Conservation (phyloP, 2,113 vertebrate genomes). For the Pimephales promelas region DNA sequence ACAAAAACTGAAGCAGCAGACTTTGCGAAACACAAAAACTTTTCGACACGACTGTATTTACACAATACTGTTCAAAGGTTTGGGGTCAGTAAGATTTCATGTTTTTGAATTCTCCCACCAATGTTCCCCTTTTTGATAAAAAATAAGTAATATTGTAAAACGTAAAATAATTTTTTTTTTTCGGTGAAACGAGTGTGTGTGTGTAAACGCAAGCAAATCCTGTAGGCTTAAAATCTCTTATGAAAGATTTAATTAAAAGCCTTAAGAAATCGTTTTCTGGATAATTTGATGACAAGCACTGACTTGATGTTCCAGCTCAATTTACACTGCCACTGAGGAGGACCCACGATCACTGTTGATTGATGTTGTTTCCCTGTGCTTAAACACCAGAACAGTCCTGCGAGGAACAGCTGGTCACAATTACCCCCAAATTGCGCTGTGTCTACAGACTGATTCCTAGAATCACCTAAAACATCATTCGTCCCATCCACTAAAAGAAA, state of each 20-base stretch:
- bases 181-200: too few relatives aligned
- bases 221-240: neutral
- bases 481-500: constrained; percentile 17
- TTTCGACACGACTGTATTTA: too few relatives aligned
- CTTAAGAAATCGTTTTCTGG: neutral
- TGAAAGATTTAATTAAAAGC: neutral
- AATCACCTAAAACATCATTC: constrained; percentile 45
- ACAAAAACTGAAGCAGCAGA: too few relatives aligned
- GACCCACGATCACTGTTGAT: neutral
- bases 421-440: constrained; percentile 49
- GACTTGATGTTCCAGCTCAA: neutral
- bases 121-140: too few relatives aligned
- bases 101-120: too few relatives aligned
- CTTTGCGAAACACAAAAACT: too few relatives aligned
- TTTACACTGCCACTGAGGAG: neutral
- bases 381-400: constrained; percentile 34
- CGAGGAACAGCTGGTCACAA: constrained; percentile 54
- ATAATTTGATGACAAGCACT: neutral
- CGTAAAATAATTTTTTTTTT: too few relatives aligned
- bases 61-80: too few relatives aligned
- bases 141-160: too few relatives aligned
- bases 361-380: neutral
- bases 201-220: neutral
- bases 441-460: constrained; percentile 47
- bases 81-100: too few relatives aligned